These are phyloP conservation scores for Oryzias sinensis DNA, from an alignment of 2,797 vertebrate species.

Conservation along the genomic window DNA sequence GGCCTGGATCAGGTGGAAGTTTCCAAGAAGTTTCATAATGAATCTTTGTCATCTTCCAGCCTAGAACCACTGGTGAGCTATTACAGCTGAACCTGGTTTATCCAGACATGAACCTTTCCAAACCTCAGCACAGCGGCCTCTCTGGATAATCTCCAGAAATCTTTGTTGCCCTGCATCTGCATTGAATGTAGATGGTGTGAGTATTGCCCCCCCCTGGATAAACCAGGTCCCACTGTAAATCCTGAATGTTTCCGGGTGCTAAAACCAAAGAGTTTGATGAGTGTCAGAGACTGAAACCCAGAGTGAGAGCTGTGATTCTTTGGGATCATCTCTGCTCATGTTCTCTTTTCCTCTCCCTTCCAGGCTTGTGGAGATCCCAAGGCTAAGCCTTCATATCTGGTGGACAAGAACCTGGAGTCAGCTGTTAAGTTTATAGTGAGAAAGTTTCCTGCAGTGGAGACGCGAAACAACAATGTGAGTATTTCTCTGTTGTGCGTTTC, in stretches of 20 bases:
- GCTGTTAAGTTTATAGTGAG: conserved; percentile 99
- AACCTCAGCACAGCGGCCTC: conserved; percentile 4
- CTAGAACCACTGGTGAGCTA: conserved; percentile 50
- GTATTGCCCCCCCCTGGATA: conserved; percentile 36
- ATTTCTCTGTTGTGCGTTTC: conserved; percentile 18
- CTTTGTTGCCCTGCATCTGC: conserved; percentile 4
- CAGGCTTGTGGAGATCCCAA: conserved; percentile 98
- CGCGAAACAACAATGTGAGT: conserved; percentile 97
- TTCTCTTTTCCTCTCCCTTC: conserved; percentile 66
- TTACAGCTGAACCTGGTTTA: conserved; percentile 54
- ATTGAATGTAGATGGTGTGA: conserved; percentile 21
- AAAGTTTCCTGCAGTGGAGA: conserved; percentile 98
- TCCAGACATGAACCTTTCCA: conserved; percentile 41
- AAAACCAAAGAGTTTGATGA: conserved; percentile 20
- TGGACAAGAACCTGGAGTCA: conserved; percentile 98
- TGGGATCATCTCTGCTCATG: conserved; percentile 43
- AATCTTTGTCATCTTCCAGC: background rate
- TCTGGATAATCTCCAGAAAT: background rate
- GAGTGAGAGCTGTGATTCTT: conserved; percentile 19
- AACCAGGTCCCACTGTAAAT: conserved; percentile 48
- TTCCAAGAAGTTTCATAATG: too few relatives aligned
- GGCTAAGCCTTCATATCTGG: conserved; percentile 97
- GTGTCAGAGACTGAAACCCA: background rate
- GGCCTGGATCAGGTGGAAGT: too few relatives aligned
- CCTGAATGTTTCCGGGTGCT: conserved; percentile 21